phyloP scores from a whole-genome alignment of 53 echinoderm and acorn worm genomes.

The Zoroaster sp. region DNA sequence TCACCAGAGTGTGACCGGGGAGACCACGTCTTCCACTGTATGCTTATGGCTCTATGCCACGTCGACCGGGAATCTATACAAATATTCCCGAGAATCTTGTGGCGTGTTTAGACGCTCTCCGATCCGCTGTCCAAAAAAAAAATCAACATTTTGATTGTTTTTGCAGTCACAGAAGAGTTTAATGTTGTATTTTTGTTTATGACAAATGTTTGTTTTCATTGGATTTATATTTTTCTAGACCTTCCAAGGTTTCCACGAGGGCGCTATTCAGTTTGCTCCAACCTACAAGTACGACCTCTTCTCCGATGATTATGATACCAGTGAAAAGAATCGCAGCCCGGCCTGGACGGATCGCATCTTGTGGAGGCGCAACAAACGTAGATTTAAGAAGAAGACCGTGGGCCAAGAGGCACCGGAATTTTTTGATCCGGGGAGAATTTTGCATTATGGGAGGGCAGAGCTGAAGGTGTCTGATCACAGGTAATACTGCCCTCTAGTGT shows the following conservation, averaged over 20 bases:
- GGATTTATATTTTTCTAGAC: slow-evolving; percentile 24
- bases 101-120: too few species aligned
- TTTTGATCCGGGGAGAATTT: slow-evolving; percentile 79
- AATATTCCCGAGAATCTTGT: too few species aligned
- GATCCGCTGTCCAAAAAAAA: too few species aligned
- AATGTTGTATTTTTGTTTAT: neutral
- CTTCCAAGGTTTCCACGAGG: slow-evolving; percentile 93
- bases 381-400: slow-evolving; percentile 46
- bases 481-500: slow-evolving; percentile 24
- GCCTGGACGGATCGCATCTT: slow-evolving; percentile 94
- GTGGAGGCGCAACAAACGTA: slow-evolving; percentile 76
- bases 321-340: slow-evolving; percentile 90
- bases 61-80: too few species aligned
- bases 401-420: slow-evolving; percentile 42
- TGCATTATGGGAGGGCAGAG: slow-evolving; percentile 94
- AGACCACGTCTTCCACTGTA: too few species aligned
- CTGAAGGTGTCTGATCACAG: slow-evolving; percentile 94
- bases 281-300: slow-evolving; percentile 96
- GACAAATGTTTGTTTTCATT: neutral
- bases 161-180: neutral
- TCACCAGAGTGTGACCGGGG: too few species aligned
- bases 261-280: slow-evolving; percentile 90
- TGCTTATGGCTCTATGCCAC: too few species aligned
- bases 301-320: slow-evolving; percentile 96
- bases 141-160: neutral